Base-by-base conservation (phyloP, 2,888 invertebrate genomes). In the Campoplex capitator region DNA sequence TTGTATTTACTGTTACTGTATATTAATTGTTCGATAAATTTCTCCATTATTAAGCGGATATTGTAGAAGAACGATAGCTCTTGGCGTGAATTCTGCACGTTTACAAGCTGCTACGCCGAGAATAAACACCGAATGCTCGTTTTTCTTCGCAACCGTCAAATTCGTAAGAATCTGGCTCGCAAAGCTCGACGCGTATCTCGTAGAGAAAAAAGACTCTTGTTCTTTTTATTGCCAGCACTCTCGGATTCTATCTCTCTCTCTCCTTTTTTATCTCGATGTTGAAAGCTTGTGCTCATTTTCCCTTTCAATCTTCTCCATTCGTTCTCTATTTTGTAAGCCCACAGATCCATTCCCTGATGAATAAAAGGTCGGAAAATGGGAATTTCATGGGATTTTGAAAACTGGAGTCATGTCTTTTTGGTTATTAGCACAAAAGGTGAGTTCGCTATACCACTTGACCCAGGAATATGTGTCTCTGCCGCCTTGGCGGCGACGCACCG, bases 111-210 rank as follows among this genome's bases (percentile, higher is more conserved):
- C 16, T 79, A 83, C 71, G 83, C 16, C 35, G 74, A 45, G 76
- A 80, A 78, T 83, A 79, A 87, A 78, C 87, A 23, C 23, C 23
- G 77, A 79, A 70, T 74, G 73, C 51, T 74, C 81, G 48, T 65
- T 79, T 71, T 48, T 82, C 9, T 65, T n/a, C 28, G 18, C 65
- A 38, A 75, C 48, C 83, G 77, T 83, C 78, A 86, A 83, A 86
- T 83, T 86, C 85, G 75, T 74, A 86, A 79, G 85, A 86, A 83
- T 83, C 78, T 86, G 82, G 70, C 23, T 70, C 75, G 75, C 78
- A 58, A 48, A 82, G 16, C 51, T 51, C 51, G 51, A 38, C 38
- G 51, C 51, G 65, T 83, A 76, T 80, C 83, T 83, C 83, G 83
- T 86, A 58, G 79, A 71, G 35, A 42, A 35, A 65, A 79, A 13